Evolutionary conservation across 2,888 invertebrate species (phyloP), one percentile per base, ranked within the genome.

Genomic region (Rhogogaster chlorosoma): DNA sequence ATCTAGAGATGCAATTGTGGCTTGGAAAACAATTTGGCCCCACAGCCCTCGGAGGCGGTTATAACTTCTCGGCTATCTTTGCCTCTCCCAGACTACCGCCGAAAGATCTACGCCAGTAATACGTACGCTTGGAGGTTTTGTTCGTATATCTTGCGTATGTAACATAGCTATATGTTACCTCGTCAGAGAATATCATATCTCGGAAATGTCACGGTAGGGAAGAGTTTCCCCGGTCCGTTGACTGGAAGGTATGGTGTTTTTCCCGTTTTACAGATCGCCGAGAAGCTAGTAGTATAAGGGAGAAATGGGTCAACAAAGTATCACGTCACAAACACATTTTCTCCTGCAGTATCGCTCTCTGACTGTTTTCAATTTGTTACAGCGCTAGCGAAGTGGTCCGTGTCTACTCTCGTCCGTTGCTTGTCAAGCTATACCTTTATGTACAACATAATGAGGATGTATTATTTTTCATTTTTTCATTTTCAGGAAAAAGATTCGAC

Each of bases 301-400:
- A 61, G 45, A 80, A 80, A 80, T 80, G 22, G 57, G 80, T 80
- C 61, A 61, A 22, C 80, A 61, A 57, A 80, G 80, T 61, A 80
- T 80, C 57, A 61, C 38, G 36, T 78, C 18, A 57, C 53, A 53
- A 53, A 57, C 78, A 78, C 36, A 78, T 78, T 57, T 61, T 80
- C 80, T 61, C 38, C 15, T 4, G 12, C 57, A 61, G 61, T 61
- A 38, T 80, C 80, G 36, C 26, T 80, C 38, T 38, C 22, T n/a
- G 36, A 53, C 61, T 57, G 18, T 71, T 84, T 86, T 87, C 87
- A 89, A 89, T 89, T 89, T 89, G 89, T 89, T 87, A 88, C 87
- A 85, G 87, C 85, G 86, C 84, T 86, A 86, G 85, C 84, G 88
- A 88, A 88, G 87, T 86, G 85, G 84, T 83, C 77, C 86, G 84